Evolutionary conservation across 2,888 invertebrate genomes (phyloP).

Genomic region (Chloromyia formosa): DNA sequence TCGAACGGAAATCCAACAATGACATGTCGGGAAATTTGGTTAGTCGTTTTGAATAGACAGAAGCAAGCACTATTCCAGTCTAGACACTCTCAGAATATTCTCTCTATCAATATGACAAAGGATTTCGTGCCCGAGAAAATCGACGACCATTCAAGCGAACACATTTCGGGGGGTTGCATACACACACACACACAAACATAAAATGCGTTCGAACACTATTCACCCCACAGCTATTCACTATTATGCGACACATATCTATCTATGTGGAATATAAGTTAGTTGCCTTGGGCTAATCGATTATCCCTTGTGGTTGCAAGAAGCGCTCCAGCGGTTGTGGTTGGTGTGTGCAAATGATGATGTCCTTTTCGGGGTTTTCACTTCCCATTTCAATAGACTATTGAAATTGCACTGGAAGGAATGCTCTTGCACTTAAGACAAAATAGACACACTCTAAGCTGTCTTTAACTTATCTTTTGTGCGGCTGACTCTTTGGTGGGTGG

Average conservation of each 20-base stretch:
- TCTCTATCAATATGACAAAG: constrained; percentile 3
- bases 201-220: too few species aligned
- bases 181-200: too few species aligned
- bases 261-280: too few species aligned
- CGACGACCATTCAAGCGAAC: too few species aligned
- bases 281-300: constrained; percentile 32
- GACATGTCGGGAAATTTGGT: constrained; percentile 25
- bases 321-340: background rate
- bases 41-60: constrained; percentile 21
- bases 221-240: too few species aligned
- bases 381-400: background rate
- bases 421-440: too few species aligned
- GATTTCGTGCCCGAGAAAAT: background rate
- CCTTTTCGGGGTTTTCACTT: constrained; percentile 21
- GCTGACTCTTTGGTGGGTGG: too few species aligned
- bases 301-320: constrained; percentile 4
- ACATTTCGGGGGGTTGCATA: too few species aligned
- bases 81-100: constrained; percentile 4
- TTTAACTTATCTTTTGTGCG: too few species aligned
- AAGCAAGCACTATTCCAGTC: background rate
- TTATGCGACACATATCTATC: too few species aligned
- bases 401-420: background rate
- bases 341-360: constrained; percentile 38
- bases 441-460: too few species aligned
- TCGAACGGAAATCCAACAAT: constrained; percentile 6